phyloP scores from a whole-genome alignment of 2,797 vertebrate genomes.

The Kryptolebias ocellatus region DNA sequence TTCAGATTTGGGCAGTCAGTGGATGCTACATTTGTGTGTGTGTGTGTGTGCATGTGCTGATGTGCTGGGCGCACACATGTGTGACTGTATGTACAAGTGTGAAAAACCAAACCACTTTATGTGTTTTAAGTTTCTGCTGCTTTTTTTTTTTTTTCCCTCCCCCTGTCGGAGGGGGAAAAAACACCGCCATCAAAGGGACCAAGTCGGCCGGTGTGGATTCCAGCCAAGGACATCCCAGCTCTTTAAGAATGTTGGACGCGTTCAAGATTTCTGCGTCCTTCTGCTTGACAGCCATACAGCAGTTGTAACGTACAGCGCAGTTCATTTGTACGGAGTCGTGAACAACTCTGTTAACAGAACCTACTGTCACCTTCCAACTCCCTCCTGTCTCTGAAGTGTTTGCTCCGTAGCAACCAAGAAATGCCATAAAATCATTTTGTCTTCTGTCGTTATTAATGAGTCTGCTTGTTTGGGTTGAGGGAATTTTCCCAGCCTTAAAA shows the following conservation, averaged over 20 bases:
- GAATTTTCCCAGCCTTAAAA: not conserved
- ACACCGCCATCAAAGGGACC: slow-evolving; percentile 83
- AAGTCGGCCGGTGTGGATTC: slow-evolving; percentile 78
- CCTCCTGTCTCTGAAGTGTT: slow-evolving; percentile 82
- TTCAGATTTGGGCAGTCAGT: slow-evolving; percentile 59
- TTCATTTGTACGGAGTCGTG: slow-evolving; percentile 75
- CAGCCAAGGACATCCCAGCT: slow-evolving; percentile 76
- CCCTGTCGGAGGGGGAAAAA: slow-evolving; percentile 45
- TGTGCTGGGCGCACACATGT: slow-evolving; percentile 26
- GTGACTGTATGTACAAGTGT: slow-evolving; percentile 58
- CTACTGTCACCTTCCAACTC: slow-evolving; percentile 49
- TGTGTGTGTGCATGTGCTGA: slow-evolving; percentile 43
- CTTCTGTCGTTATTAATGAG: slow-evolving; percentile 67
- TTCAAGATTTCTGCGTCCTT: slow-evolving; percentile 70
- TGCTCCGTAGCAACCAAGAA: slow-evolving; percentile 82
- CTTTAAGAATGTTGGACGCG: slow-evolving; percentile 70
- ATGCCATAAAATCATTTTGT: slow-evolving; percentile 74
- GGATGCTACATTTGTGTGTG: slow-evolving; percentile 29
- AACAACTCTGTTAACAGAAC: slow-evolving; percentile 74
- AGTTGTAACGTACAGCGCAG: slow-evolving; percentile 73
- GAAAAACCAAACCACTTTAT: slow-evolving; percentile 75
- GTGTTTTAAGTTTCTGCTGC: slow-evolving; percentile 80
- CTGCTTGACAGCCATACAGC: slow-evolving; percentile 76
- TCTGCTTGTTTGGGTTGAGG: slow-evolving; percentile 32
- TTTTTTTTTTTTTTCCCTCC: slow-evolving; percentile 35